Percentiles rank a stretch among this genome's conserved stretches.
Evolutionary conservation across 2,797 vertebrate genomes (phyloP).

Genomic region (Jordanella pulchra): DNA sequence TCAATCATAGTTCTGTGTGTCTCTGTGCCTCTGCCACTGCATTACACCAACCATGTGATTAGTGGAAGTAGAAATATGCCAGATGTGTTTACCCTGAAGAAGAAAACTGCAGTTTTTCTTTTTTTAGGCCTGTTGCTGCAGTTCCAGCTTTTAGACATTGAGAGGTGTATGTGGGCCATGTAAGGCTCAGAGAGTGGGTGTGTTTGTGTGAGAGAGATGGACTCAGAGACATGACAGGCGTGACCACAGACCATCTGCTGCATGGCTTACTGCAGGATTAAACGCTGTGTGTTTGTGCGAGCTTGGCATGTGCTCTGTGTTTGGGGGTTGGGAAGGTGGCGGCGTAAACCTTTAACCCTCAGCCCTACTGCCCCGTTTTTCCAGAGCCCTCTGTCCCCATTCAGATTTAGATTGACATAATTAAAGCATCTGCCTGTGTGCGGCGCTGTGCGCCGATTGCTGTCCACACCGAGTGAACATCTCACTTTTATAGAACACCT

Average conservation of each 20-base stretch:
- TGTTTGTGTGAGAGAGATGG: conserved; percentile 57
- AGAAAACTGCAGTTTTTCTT: conserved; percentile 44
- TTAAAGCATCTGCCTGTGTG: conserved; percentile 74
- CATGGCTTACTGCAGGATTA: conserved; percentile 75
- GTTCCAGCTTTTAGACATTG: conserved; percentile 60
- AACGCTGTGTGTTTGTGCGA: conserved; percentile 28
- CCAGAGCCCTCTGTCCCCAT: conserved; percentile 37
- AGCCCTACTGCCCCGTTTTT: conserved; percentile 46
- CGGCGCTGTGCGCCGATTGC: conserved; percentile 47
- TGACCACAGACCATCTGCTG: conserved; percentile 77
- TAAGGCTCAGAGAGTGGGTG: conserved; percentile 35
- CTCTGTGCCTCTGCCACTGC: conserved; percentile 42
- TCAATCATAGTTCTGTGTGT: conserved; percentile 61
- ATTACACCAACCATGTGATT: conserved; percentile 65
- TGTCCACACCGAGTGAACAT: conserved; percentile 30
- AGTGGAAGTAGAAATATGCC: conserved; percentile 57
- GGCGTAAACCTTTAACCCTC: conserved; percentile 75
- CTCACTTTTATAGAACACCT: conserved; percentile 3
- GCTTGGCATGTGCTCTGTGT: conserved; percentile 21
- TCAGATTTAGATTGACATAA: conserved; percentile 70
- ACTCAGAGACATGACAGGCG: conserved; percentile 68
- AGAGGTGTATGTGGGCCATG: conserved; percentile 71
- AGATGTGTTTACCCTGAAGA: conserved; percentile 60
- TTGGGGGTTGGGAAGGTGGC: conserved; percentile 53
- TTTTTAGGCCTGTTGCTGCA: conserved; percentile 42